These are phyloP conservation scores for Escarpia spicata DNA, from an alignment of 2,888 invertebrate species.

Conservation along the genomic window DNA sequence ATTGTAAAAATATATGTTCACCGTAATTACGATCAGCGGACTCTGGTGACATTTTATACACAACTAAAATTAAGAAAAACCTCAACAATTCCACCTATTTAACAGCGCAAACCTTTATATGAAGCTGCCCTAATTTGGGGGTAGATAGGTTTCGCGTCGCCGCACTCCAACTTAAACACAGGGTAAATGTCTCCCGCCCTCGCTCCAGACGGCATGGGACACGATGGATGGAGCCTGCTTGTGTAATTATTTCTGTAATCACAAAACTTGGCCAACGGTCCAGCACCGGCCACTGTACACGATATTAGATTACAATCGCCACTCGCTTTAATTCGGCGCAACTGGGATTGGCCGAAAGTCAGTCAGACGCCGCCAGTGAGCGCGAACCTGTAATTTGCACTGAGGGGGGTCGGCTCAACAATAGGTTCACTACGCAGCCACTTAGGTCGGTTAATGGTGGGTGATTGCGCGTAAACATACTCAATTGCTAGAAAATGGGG, in stretches of 20 bases:
- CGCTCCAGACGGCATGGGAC: not conserved
- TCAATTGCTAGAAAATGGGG: not conserved
- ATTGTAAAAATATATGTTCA: no score
- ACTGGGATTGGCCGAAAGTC: not conserved
- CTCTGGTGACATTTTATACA: not conserved
- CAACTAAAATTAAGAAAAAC: not conserved
- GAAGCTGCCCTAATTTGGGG: not conserved
- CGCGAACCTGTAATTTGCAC: slow-evolving; percentile 1
- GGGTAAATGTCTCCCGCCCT: not conserved
- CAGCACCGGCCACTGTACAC: not conserved
- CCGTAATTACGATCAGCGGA: no score
- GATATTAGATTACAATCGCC: not conserved
- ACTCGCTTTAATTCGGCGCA: not conserved
- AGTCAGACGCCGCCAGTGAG: not conserved
- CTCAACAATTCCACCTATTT: not conserved
- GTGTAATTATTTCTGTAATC: not conserved
- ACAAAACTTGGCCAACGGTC: not conserved
- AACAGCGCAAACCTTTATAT: not conserved
- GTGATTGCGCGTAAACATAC: slow-evolving; percentile 9
- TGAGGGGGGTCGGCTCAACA: not conserved
- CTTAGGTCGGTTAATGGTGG: slow-evolving; percentile 8
- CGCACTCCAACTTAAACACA: not conserved
- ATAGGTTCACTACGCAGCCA: not conserved
- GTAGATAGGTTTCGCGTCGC: not conserved
- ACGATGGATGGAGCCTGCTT: not conserved